phyloP scores from a whole-genome alignment of 2,113 vertebrate genomes.

The Thryonomys swinderianus region DNA sequence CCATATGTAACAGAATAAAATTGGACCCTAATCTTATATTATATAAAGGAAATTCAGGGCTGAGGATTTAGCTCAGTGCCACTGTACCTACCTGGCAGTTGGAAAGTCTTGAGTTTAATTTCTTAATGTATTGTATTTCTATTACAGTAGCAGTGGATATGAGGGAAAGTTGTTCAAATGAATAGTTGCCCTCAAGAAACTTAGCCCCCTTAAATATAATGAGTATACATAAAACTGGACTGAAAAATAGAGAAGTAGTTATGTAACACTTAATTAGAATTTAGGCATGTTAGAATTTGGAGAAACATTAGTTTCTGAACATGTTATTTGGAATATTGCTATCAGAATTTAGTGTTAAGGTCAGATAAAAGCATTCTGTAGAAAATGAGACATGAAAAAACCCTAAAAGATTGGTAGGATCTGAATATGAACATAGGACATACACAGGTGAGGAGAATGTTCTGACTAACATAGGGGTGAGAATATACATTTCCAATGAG shows the following conservation, averaged over 20 bases:
- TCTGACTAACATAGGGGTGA: neutral
- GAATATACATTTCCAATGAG: neutral
- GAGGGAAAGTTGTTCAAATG: neutral
- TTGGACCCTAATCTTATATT: neutral
- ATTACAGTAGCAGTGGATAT: neutral
- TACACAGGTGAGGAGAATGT: neutral
- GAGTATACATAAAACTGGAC: neutral
- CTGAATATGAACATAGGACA: neutral
- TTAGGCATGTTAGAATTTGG: neutral
- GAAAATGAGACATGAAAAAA: neutral
- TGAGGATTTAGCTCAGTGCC: no score
- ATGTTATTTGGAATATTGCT: neutral
- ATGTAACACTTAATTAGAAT: conserved; percentile 5
- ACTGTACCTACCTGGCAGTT: no score
- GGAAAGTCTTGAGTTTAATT: no score
- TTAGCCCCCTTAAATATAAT: neutral
- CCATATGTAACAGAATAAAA: neutral
- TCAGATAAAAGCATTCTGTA: conserved; percentile 12
- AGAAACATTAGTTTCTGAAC: conserved; percentile 1
- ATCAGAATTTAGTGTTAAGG: neutral
- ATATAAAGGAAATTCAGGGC: neutral
- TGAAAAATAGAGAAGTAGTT: neutral
- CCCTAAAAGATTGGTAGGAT: neutral
- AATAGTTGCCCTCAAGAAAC: neutral
- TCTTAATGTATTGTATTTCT: neutral